Evolutionary conservation across 1,140 invertebrate genomes (phyloP).

Genomic region (Cyclina sinensis): DNA sequence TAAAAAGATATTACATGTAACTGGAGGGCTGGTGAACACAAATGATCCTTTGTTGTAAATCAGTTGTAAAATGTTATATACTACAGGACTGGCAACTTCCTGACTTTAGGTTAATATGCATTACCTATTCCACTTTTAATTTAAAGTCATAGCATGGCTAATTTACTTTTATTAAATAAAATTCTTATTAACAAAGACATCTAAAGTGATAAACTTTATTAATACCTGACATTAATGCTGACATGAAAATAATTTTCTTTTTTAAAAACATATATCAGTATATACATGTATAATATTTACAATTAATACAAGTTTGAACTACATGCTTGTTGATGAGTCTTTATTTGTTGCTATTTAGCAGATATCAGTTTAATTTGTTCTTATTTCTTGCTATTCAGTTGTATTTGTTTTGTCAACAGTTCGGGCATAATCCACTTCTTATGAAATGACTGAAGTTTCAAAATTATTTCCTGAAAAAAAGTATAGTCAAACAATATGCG

Average conservation of each 20-base stretch:
- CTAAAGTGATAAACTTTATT: too few species aligned
- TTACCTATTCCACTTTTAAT: not conserved
- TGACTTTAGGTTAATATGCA: not conserved
- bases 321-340: not conserved
- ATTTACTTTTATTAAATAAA: not conserved
- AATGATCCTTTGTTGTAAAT: not conserved
- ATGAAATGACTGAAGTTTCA: not conserved
- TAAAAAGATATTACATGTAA: not conserved
- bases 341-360: not conserved
- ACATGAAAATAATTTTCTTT: not conserved
- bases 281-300: not conserved
- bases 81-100: not conserved
- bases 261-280: not conserved
- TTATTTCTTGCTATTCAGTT: not conserved
- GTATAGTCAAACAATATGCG: not conserved
- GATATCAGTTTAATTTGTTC: not conserved
- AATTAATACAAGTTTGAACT: not conserved
- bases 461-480: not conserved
- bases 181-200: too few species aligned
- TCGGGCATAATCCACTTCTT: not conserved
- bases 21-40: not conserved
- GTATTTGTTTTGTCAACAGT: conserved; percentile 3
- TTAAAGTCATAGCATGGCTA: too few species aligned
- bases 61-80: not conserved
- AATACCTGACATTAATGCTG: not conserved